Base-by-base conservation (phyloP, 1,140 invertebrate species). In the Meloidogyne hapla region DNA sequence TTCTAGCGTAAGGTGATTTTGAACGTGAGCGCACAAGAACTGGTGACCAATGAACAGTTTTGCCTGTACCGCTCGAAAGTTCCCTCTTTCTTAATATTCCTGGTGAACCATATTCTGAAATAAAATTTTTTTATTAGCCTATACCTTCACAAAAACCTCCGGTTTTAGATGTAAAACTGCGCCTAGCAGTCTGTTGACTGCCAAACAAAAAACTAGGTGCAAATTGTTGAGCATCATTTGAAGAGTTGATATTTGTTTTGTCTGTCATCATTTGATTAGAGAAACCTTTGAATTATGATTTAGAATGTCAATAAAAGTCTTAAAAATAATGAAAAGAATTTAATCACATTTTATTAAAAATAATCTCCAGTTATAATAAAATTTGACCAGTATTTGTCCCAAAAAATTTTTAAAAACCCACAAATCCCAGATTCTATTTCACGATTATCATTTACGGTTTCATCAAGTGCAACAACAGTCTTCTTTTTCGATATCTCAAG, bases 1-100 rank as follows among this genome's bases (percentile, higher is more conserved):
- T 79, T 42, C 12, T 42, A 15, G 56, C 48, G 23, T 64, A 45
- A 2, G 69, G 69, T 21, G 70, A 75, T 15, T 64, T 61, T 18
- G 77, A 67, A 28, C 66, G 77, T 26, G 72, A 81, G 21, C 79
- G 25, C 4, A 79, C 73, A 15, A 81, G 67, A 9, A 67, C 61
- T 1, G 79, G 79, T 1, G 78, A 81, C 78, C 78, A 79, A 56
- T 79, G 77, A 64, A 79, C 78, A 38, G 28, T 79, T 62, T 79
- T 79, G 21, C 56, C 40, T 3, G 42, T 38, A 38, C 21, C 48
- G 76, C 10, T 67, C 79, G 10, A n/a, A 33, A 18, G n/a, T 21
- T 76, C 75, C 2, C 67, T 28, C 12, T 26, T 72, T 40, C 68
- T 73, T 8, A 76, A 26, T 26, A 76, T 76, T 18, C 75, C 68